phyloP scores from a whole-genome alignment of 2,888 invertebrate genomes.

The Drosophila ezoana region DNA sequence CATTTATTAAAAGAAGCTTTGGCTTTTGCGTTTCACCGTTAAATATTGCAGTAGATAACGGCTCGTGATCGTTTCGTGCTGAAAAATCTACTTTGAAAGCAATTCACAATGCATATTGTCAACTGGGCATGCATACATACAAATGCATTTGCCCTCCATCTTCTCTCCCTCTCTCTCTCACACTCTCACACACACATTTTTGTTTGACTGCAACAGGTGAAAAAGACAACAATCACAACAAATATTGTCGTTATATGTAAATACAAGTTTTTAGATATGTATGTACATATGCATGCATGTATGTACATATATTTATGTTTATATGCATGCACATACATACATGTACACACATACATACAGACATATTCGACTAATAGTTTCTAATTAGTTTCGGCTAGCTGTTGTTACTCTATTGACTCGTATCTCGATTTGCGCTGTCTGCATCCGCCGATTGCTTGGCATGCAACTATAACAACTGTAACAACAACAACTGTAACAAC shows the following conservation, averaged over 20 bases:
- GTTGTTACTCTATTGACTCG: constrained; percentile 11
- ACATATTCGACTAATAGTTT: constrained; percentile 19
- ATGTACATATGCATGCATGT: too few relatives aligned
- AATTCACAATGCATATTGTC: constrained; percentile 16
- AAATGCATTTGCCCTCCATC: neutral
- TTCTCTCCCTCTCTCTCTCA: neutral
- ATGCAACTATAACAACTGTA: constrained; percentile 5
- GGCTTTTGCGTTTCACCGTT: too few relatives aligned
- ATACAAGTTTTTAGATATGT: constrained; percentile 31
- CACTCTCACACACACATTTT: neutral
- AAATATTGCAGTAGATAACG: too few relatives aligned
- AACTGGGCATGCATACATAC: constrained; percentile 8
- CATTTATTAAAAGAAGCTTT: too few relatives aligned
- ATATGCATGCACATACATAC: neutral
- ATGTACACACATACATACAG: neutral
- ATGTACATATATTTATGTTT: neutral
- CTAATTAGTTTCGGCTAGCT: constrained; percentile 20
- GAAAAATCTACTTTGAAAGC: too few relatives aligned
- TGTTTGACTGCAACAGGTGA: constrained; percentile 42
- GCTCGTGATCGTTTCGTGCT: neutral
- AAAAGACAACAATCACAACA: constrained; percentile 21
- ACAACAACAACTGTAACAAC: constrained; percentile 8
- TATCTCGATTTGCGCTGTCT: constrained; percentile 25
- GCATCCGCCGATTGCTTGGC: constrained; percentile 21
- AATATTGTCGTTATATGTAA: constrained; percentile 24